Conservation (phyloP, 1,140 invertebrate species). For the Trichoplusia ni region DNA sequence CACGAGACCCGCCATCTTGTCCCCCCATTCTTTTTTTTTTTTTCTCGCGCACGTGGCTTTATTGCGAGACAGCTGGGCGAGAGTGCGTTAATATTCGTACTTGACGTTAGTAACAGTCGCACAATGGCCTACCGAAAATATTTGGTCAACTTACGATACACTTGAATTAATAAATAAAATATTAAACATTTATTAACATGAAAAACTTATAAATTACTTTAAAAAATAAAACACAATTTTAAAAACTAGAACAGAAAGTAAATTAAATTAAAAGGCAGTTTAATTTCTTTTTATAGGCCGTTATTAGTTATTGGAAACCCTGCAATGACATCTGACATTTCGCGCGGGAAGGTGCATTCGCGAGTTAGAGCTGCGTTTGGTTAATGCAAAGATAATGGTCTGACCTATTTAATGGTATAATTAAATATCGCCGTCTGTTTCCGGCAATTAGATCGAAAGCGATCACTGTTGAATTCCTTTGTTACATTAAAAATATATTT, state of each 20-base stretch:
- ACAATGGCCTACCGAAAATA: conserved; percentile 1
- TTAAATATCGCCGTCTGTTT: conserved; percentile 70
- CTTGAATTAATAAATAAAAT: neutral
- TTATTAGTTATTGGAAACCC: neutral
- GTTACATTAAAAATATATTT: conserved; percentile 57
- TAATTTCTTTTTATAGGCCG: conserved; percentile 2
- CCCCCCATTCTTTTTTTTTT: conserved; percentile 65
- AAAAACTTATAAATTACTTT: neutral
- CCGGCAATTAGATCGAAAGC: conserved; percentile 66
- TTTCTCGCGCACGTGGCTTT: conserved; percentile 71
- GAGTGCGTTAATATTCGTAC: conserved; percentile 57
- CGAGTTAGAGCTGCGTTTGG: conserved; percentile 56
- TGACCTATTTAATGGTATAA: conserved; percentile 72
- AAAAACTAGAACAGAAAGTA: neutral
- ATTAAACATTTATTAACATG: conserved; percentile 5
- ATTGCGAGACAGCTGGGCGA: conserved; percentile 73
- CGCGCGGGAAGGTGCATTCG: conserved; percentile 52
- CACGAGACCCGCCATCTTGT: conserved; percentile 74
- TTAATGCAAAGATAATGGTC: conserved; percentile 65
- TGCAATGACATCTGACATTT: conserved; percentile 64
- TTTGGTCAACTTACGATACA: neutral
- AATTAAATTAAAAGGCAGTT: conserved; percentile 41
- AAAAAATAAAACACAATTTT: neutral
- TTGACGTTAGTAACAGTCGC: conserved; percentile 58
- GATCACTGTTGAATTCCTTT: conserved; percentile 56